Percentiles rank a stretch among this genome's conserved stretches.
Conservation (phyloP, 2,888 invertebrate genomes). For the Litoditis marina region DNA sequence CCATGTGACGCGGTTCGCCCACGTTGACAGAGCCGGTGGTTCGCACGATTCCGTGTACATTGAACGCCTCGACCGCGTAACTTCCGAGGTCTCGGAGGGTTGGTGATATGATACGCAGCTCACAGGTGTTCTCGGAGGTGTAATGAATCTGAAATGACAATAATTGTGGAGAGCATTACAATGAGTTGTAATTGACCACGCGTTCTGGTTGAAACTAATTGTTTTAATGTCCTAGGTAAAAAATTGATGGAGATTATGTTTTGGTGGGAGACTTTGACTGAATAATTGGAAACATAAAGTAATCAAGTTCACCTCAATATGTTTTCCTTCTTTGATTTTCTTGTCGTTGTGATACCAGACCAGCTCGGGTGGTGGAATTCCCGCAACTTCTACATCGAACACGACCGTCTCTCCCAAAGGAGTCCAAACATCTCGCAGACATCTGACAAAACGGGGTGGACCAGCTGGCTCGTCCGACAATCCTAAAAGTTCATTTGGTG, state of each 20-base stretch:
- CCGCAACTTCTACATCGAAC: constrained; percentile 53
- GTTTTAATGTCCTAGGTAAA: no score
- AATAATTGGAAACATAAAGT: neutral
- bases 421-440: constrained; percentile 54
- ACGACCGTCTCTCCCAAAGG: constrained; percentile 42
- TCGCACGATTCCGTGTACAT: constrained; percentile 54
- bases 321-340: constrained; percentile 41
- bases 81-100: constrained; percentile 45
- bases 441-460: constrained; percentile 54
- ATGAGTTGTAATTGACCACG: no score
- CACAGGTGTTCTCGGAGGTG: constrained; percentile 38
- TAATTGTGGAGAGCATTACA: no score
- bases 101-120: constrained; percentile 41
- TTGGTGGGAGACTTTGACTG: no score
- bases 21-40: constrained; percentile 48
- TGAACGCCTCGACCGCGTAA: constrained; percentile 54
- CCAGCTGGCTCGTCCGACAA: constrained; percentile 46
- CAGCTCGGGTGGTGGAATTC: constrained; percentile 54
- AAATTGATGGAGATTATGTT: no score
- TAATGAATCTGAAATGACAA: constrained; percentile 40
- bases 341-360: constrained; percentile 54
- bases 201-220: no score
- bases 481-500: constrained; percentile 15
- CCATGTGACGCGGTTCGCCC: constrained; percentile 34
- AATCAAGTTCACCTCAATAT: constrained; percentile 25